Evolutionary conservation across 2,797 vertebrate genomes (phyloP).

Genomic region (Enteromius argenteus): DNA sequence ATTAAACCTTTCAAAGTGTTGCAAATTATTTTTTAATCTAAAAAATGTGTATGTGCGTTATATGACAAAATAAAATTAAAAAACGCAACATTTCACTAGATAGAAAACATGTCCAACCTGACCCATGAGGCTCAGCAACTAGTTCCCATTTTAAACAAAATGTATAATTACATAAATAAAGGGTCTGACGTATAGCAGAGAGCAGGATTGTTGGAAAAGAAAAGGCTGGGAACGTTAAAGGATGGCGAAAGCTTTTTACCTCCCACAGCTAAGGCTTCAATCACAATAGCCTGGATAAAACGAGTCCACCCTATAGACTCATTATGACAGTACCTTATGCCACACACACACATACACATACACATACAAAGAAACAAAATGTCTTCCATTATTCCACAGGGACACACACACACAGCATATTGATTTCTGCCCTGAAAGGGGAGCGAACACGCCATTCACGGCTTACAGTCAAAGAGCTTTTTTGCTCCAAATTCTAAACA

Average conservation of each 20-base stretch:
- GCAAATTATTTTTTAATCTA: not conserved
- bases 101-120: slow-evolving; percentile 51
- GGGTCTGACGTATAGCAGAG: slow-evolving; percentile 53
- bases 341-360: slow-evolving; percentile 33
- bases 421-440: slow-evolving; percentile 61
- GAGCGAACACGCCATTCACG: slow-evolving; percentile 58
- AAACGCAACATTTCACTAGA: no score
- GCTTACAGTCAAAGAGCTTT: slow-evolving; percentile 45
- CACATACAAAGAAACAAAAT: slow-evolving; percentile 37
- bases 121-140: slow-evolving; percentile 64
- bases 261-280: slow-evolving; percentile 59
- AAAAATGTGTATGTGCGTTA: not conserved
- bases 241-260: slow-evolving; percentile 43
- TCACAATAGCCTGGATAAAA: slow-evolving; percentile 59
- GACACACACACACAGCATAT: slow-evolving; percentile 51
- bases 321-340: slow-evolving; percentile 51
- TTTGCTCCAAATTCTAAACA: slow-evolving; percentile 44
- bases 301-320: slow-evolving; percentile 56
- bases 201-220: slow-evolving; percentile 53
- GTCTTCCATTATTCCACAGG: slow-evolving; percentile 45
- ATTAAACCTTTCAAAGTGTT: not conserved
- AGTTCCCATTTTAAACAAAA: slow-evolving; percentile 60
- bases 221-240: slow-evolving; percentile 58
- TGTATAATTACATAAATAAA: slow-evolving; percentile 55
- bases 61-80: not conserved